Evolutionary conservation across 2,888 invertebrate genomes (phyloP), one percentile per base, ranked within the genome.

Genomic region (Marasmarcha lunaedactyla): DNA sequence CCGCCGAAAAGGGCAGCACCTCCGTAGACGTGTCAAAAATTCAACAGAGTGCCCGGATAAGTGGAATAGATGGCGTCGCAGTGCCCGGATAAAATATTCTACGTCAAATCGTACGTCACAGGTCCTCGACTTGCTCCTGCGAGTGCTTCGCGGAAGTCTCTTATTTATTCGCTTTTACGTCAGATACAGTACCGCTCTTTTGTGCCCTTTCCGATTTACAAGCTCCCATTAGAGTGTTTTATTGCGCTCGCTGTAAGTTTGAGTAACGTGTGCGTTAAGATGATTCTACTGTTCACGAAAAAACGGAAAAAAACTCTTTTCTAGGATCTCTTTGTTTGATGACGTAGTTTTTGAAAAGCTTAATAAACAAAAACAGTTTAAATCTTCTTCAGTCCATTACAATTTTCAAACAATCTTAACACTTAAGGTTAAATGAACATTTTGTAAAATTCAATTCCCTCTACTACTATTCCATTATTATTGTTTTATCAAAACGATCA

Each of bases 91-190:
- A 79, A 81, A 83, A 79, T 77, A 83, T 81, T 79, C 74, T 69
- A 65, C 69, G 71, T 77, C 77, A 78, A 77, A 79, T 71, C 79
- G 78, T 83, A 83, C 72, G 77, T 83, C 83, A 81, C 71, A 55
- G 70, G 71, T 71, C 72, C 72, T 65, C 68, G 62, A 67, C 72
- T 73, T 71, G 72, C 69, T 72, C 77, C 68, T 68, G 55, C 66
- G 73, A 79, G 76, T 77, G 69, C 73, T 76, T 65, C 63, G 64
- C 68, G 65, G 70, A 72, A 78, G 71, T 71, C 74, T 71, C 71
- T 73, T 78, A 79, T 81, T 79, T 83, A 79, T 79, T 76, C 66
- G 69, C 67, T 68, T 71, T 71, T 66, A 71, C 61, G 71, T 76
- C 76, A 70, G 59, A 62, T 58, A 60, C 65, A 68, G 60, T 61